Percentiles rank a stretch among this genome's conserved stretches.
Conservation (phyloP, 2,797 vertebrate genomes). For the Leuciscus waleckii region DNA sequence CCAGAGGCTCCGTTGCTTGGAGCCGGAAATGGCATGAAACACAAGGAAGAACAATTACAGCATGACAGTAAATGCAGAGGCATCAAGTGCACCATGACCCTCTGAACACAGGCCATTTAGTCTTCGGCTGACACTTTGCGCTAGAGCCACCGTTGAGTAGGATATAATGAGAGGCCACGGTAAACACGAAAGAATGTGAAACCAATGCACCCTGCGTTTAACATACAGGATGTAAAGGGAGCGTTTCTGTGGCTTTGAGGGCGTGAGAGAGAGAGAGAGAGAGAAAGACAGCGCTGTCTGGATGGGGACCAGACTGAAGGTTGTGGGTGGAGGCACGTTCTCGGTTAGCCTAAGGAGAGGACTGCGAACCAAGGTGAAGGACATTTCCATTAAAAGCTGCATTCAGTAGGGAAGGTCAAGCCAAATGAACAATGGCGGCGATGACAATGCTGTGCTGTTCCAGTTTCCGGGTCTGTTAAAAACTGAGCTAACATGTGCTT, state of each 20-base stretch:
- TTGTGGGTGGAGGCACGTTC: conserved; percentile 9
- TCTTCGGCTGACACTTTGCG: conserved; percentile 24
- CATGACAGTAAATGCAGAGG: conserved; percentile 66
- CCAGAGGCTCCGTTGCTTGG: conserved; percentile 79
- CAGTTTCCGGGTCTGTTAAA: conserved; percentile 51
- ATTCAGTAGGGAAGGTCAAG: conserved; percentile 48
- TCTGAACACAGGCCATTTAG: conserved; percentile 24
- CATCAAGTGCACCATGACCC: conserved; percentile 47
- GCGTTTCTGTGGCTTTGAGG: conserved; percentile 47
- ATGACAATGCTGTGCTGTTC: conserved; percentile 49
- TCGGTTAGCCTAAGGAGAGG: conserved; percentile 39
- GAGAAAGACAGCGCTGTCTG: conserved; percentile 43
- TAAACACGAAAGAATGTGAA: conserved; percentile 46
- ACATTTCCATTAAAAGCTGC: conserved; percentile 48
- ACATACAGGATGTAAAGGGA: conserved; percentile 52
- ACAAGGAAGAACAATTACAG: conserved; percentile 82
- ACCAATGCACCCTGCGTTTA: conserved; percentile 55
- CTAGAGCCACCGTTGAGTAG: conserved; percentile 28
- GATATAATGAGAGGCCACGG: conserved; percentile 39
- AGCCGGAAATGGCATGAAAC: conserved; percentile 82
- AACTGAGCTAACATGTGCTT: conserved; percentile 47
- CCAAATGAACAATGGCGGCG: conserved; percentile 36
- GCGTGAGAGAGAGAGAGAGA: conserved; percentile 38
- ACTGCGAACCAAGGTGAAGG: conserved; percentile 36
- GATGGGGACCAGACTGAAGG: conserved; percentile 48